Conservation (phyloP, 2,113 vertebrate genomes). For the Sebastes fasciatus region DNA sequence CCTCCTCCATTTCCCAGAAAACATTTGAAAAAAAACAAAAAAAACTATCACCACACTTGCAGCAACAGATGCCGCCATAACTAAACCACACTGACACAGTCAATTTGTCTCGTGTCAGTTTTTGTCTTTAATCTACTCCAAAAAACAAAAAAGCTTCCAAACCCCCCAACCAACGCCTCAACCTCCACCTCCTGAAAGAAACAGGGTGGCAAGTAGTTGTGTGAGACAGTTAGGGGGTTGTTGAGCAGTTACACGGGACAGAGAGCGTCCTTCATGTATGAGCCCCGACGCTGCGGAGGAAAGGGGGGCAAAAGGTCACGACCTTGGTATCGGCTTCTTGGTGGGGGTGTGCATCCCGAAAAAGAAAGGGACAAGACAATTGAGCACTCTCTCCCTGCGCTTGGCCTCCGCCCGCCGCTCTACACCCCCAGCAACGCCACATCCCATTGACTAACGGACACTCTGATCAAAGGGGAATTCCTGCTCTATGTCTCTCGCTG, state of each 20-base stretch:
- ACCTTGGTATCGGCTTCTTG: conserved; percentile 67
- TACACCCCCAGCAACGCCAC: conserved; percentile 61
- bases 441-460: conserved; percentile 75
- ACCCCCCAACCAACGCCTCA: conserved; percentile 3
- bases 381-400: conserved; percentile 62
- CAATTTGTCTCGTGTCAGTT: conserved; percentile 61
- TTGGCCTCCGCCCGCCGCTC: conserved; percentile 29
- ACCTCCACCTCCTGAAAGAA: conserved; percentile 35
- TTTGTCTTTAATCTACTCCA: conserved; percentile 56
- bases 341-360: conserved; percentile 55
- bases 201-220: conserved; percentile 26
- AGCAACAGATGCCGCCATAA: conserved; percentile 68
- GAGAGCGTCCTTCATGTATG: conserved; percentile 55
- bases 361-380: conserved; percentile 79
- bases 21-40: neutral
- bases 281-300: neutral
- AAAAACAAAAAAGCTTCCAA: neutral
- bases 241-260: conserved; percentile 48
- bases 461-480: conserved; percentile 77
- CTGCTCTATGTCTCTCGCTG: conserved; percentile 45
- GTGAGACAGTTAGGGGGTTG: conserved; percentile 56
- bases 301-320: conserved; percentile 52
- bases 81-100: conserved; percentile 55
- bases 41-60: conserved; percentile 26
- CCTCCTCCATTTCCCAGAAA: conserved; percentile 34